phyloP scores from a whole-genome alignment of 2,888 invertebrate genomes.

The Augiades crinisus region DNA sequence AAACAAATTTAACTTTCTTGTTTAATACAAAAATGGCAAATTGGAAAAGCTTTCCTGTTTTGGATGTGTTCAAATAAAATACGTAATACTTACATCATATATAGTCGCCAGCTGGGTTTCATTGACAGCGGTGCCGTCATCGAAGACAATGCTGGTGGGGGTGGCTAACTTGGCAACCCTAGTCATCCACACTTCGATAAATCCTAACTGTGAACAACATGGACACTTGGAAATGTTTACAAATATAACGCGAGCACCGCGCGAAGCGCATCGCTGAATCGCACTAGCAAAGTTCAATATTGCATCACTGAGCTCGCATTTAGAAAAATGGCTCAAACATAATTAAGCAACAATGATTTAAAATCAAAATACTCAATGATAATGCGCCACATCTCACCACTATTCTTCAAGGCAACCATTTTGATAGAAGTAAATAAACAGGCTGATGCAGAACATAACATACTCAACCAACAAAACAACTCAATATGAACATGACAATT shows the following conservation, averaged over 20 bases:
- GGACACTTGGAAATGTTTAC: slow-evolving; percentile 31
- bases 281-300: neutral
- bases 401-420: too few species aligned
- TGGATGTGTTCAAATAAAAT: neutral
- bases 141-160: slow-evolving; percentile 90
- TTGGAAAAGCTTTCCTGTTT: too few species aligned
- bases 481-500: too few species aligned
- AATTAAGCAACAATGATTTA: too few species aligned
- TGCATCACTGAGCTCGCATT: neutral
- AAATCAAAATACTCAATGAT: too few species aligned
- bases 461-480: too few species aligned
- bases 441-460: too few species aligned
- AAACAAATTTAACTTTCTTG: too few species aligned
- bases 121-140: slow-evolving; percentile 93
- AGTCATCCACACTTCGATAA: slow-evolving; percentile 97
- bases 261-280: neutral
- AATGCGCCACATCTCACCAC: too few species aligned
- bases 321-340: too few species aligned
- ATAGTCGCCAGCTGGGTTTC: slow-evolving; percentile 91
- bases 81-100: slow-evolving; percentile 84
- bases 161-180: slow-evolving; percentile 91
- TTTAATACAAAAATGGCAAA: too few species aligned
- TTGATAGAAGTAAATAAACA: too few species aligned
- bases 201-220: slow-evolving; percentile 82
- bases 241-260: neutral